A percentile compares a stretch with the other conserved stretches of the same genome.
Conservation (phyloP, 2,113 vertebrate species). For the Nicator chloris region DNA sequence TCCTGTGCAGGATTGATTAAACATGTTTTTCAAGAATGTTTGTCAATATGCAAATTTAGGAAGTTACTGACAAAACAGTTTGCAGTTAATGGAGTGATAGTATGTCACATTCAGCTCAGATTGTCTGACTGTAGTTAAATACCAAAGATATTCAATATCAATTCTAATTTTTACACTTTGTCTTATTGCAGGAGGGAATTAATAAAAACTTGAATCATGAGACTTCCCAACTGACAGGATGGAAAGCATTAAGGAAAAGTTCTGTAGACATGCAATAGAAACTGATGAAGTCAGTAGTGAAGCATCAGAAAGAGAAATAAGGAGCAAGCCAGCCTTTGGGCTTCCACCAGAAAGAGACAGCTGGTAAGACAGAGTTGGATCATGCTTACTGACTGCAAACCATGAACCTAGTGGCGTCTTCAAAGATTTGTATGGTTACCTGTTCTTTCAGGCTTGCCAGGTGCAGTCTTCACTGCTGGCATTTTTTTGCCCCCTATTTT, state of each 20-base stretch:
- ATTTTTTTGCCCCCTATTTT: background rate
- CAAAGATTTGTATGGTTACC: background rate
- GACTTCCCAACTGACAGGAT: background rate
- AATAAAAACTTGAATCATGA: background rate
- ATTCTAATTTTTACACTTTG: background rate
- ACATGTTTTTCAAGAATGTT: background rate
- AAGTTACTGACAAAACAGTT: background rate
- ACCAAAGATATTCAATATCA: background rate
- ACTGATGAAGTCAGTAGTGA: background rate
- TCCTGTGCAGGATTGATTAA: background rate
- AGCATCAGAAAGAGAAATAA: background rate
- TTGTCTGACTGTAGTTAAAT: background rate
- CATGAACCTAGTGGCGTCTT: background rate
- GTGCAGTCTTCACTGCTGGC: background rate
- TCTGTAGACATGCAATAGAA: background rate
- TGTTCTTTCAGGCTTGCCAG: background rate
- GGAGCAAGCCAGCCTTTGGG: background rate
- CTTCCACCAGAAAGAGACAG: background rate
- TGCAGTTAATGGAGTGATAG: background rate
- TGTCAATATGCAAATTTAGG: background rate
- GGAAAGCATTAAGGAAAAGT: background rate
- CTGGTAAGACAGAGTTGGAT: background rate
- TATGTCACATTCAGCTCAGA: background rate
- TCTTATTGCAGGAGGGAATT: background rate
- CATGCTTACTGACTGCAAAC: background rate